Evolutionary conservation across 2,113 vertebrate genomes (phyloP).

Genomic region (Chaetodon trifascialis): DNA sequence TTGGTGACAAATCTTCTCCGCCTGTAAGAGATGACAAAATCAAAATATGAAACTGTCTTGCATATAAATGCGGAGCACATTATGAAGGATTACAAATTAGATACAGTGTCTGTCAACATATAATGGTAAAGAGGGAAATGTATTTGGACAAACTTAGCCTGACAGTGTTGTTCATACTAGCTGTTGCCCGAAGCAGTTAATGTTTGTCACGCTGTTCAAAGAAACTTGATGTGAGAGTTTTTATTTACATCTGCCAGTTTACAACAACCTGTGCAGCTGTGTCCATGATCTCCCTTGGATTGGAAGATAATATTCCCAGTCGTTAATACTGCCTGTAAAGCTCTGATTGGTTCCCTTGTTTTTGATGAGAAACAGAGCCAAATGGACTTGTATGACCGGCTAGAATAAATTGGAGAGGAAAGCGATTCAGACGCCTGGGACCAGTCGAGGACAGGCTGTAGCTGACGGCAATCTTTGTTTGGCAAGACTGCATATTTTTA

Average conservation of each 20-base stretch:
- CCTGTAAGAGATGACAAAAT: conserved; percentile 15
- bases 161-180: background rate
- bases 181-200: background rate
- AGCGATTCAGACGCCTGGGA: background rate
- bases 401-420: background rate
- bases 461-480: background rate
- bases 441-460: background rate
- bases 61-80: background rate
- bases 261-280: background rate
- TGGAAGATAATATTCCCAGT: background rate
- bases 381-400: background rate
- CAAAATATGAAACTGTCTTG: background rate
- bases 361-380: background rate
- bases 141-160: background rate
- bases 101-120: background rate
- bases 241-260: background rate
- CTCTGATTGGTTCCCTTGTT: background rate
- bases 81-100: background rate
- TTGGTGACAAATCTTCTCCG: background rate
- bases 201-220: background rate
- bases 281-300: background rate
- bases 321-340: background rate
- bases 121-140: background rate
- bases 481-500: background rate
- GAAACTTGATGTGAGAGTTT: background rate